Evolutionary conservation across 2,797 vertebrate species (phyloP).

Genomic region (Capromys pilorides): DNA sequence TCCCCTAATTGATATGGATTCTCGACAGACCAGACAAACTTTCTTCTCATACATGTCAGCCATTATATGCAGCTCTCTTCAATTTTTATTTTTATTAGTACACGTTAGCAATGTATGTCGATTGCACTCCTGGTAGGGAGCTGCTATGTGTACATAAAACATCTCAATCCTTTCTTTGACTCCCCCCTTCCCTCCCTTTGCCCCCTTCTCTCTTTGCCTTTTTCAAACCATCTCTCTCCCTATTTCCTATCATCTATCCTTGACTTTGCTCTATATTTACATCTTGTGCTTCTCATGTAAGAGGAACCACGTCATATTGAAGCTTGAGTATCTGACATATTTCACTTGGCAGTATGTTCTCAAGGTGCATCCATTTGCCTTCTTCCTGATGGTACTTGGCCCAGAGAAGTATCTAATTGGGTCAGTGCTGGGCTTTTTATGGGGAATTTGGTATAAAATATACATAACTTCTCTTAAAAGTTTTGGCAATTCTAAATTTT

Average conservation of each 20-base stretch:
- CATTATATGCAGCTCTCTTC: not conserved
- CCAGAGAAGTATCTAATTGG: not conserved
- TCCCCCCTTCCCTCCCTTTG: too few species aligned
- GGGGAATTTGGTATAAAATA: not conserved
- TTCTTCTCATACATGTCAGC: not conserved
- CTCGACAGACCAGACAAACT: not conserved
- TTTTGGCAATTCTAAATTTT: not conserved
- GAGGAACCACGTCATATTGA: not conserved
- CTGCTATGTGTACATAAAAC: not conserved
- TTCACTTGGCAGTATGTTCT: not conserved
- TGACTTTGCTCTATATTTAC: not conserved
- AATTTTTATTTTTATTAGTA: not conserved
- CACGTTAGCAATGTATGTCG: too few species aligned
- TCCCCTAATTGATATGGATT: not conserved
- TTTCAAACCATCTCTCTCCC: not conserved
- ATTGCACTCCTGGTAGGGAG: not conserved
- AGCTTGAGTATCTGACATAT: not conserved
- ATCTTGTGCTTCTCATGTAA: not conserved
- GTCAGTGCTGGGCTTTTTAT: too few species aligned
- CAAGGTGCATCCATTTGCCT: not conserved
- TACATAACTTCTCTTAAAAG: not conserved
- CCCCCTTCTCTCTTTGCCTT: not conserved
- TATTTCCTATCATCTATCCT: not conserved
- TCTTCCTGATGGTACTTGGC: not conserved
- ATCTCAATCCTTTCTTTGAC: too few species aligned